Percentiles rank a stretch among this genome's conserved stretches.
Conservation (phyloP, 2,888 invertebrate species). For the Tetragnatha montana region DNA sequence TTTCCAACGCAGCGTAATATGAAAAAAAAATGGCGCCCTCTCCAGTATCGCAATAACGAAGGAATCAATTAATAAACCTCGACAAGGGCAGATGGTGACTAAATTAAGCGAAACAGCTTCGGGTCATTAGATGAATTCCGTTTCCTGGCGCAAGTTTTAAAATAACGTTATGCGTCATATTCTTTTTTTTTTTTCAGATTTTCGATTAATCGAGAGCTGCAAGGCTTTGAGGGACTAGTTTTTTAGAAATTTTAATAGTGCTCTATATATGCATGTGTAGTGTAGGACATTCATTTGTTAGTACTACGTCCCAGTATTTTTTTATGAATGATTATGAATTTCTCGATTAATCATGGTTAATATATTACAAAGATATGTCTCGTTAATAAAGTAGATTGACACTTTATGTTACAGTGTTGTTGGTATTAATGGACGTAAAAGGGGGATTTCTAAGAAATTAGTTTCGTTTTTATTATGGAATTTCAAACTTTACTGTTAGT, state of each 20-base stretch:
- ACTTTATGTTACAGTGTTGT: too few species aligned
- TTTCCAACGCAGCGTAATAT: not conserved
- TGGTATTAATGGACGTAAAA: too few species aligned
- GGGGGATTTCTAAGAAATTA: too few species aligned
- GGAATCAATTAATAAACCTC: constrained; percentile 63
- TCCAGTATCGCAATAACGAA: constrained; percentile 49
- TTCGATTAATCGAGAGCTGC: constrained; percentile 29
- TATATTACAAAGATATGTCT: too few species aligned
- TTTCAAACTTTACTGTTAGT: too few species aligned
- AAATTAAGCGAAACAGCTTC: constrained; percentile 50
- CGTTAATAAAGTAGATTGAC: too few species aligned
- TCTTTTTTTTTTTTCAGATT: constrained; percentile 3
- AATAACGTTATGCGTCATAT: not conserved
- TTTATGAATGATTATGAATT: too few species aligned
- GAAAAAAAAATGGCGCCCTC: constrained; percentile 8
- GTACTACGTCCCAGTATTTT: too few species aligned
- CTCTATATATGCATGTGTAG: not conserved
- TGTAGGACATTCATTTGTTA: too few species aligned
- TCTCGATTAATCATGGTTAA: too few species aligned
- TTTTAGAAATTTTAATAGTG: not conserved
- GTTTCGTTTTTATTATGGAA: too few species aligned
- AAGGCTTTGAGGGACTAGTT: not conserved
- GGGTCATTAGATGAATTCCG: constrained; percentile 64
- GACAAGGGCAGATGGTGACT: constrained; percentile 56
- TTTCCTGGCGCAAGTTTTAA: constrained; percentile 14